These are phyloP conservation scores for Sitodiplosis mosellana DNA, from an alignment of 1,140 invertebrate genomes.

Conservation along the genomic window DNA sequence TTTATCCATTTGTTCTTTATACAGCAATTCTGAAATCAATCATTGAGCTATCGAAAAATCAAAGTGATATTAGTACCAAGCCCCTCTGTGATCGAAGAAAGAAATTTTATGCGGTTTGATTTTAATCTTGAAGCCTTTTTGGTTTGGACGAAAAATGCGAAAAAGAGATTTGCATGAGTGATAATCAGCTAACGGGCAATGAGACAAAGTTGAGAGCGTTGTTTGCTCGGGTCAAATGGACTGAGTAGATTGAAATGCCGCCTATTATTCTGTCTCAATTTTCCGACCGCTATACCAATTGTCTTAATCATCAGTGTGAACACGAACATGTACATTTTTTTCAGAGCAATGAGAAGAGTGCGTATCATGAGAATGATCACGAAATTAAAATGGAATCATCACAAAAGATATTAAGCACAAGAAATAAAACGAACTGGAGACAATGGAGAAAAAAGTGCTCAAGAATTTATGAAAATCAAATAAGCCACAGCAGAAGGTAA, in stretches of 20 bases:
- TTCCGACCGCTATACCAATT: slow-evolving; percentile 28
- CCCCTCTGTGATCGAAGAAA: no score
- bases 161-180: slow-evolving; percentile 32
- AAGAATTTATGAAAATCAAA: not conserved
- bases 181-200: slow-evolving; percentile 16
- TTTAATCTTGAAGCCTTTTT: slow-evolving; percentile 40
- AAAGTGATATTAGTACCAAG: no score
- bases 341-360: not conserved
- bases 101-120: no score
- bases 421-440: no score
- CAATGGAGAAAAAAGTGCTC: not conserved
- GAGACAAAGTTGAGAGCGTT: slow-evolving; percentile 15
- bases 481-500: not conserved
- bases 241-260: slow-evolving; percentile 37
- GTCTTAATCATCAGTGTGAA: slow-evolving; percentile 1
- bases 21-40: no score
- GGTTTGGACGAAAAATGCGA: slow-evolving; percentile 42
- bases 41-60: no score
- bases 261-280: slow-evolving; percentile 28
- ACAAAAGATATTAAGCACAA: not conserved
- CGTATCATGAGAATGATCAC: no score
- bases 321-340: not conserved
- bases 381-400: no score
- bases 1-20: no score
- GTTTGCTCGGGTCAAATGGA: slow-evolving; percentile 42